phyloP scores from a whole-genome alignment of 2,888 invertebrate species.

The Anoncus sp. region DNA sequence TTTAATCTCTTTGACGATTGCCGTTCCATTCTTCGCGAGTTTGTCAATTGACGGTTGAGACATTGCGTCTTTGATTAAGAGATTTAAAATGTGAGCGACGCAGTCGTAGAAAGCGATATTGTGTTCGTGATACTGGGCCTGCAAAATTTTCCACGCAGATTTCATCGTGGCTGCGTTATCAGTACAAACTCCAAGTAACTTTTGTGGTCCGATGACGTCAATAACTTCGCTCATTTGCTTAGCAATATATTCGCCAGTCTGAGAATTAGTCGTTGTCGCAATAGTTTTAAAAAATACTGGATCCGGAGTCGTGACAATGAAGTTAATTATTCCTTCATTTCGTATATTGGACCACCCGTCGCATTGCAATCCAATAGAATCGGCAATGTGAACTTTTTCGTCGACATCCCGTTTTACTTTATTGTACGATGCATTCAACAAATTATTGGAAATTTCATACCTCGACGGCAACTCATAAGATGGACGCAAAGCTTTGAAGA shows the following conservation, averaged over 20 bases:
- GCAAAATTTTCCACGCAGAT: slow-evolving; percentile 47
- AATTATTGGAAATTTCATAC: slow-evolving; percentile 2
- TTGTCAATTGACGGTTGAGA: slow-evolving; percentile 25
- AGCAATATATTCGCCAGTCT: slow-evolving; percentile 59
- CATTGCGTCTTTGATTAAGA: slow-evolving; percentile 39
- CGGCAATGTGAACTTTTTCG: slow-evolving; percentile 8
- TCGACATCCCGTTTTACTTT: slow-evolving; percentile 8
- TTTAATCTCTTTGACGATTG: slow-evolving; percentile 59
- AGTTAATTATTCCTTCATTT: slow-evolving; percentile 64
- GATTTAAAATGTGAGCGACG: slow-evolving; percentile 53
- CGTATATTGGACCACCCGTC: slow-evolving; percentile 63
- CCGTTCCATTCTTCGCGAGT: slow-evolving; percentile 30
- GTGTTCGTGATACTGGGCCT: slow-evolving; percentile 31
- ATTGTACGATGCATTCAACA: background rate
- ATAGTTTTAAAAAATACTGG: slow-evolving; percentile 63
- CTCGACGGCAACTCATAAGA: background rate
- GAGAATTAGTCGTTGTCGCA: slow-evolving; percentile 47
- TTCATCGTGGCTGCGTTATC: slow-evolving; percentile 57
- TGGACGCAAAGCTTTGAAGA: background rate
- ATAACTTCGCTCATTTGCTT: slow-evolving; percentile 50
- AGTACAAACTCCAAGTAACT: slow-evolving; percentile 54
- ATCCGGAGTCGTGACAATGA: slow-evolving; percentile 64
- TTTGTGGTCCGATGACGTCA: slow-evolving; percentile 48
- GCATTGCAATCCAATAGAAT: slow-evolving; percentile 28
- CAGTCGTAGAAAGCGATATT: slow-evolving; percentile 49